phyloP scores from a whole-genome alignment of 2,888 invertebrate genomes.

The Choristoneura rosaceana region DNA sequence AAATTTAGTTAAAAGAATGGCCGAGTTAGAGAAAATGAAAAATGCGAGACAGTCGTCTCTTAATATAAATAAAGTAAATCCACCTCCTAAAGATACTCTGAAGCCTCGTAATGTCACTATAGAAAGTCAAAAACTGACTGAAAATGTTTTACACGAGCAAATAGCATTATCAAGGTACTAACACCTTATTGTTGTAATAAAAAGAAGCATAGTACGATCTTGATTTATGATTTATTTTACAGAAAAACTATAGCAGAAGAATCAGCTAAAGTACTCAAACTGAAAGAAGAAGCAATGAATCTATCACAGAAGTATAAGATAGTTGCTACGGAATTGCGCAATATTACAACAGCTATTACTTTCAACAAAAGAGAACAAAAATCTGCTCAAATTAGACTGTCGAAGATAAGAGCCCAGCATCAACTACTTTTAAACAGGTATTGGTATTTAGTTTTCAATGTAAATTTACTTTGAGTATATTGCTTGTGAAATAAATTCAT shows the following conservation, averaged over 20 bases:
- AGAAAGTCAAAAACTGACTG: conserved; percentile 48
- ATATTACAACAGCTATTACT: conserved; percentile 74
- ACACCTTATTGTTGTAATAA: conserved; percentile 13
- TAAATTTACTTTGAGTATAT: too few relatives aligned
- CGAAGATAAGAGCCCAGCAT: conserved; percentile 74
- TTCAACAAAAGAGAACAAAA: conserved; percentile 76
- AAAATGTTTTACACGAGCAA: conserved; percentile 67
- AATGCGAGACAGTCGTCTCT: conserved; percentile 69
- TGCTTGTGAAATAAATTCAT: too few relatives aligned
- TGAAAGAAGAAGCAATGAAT: conserved; percentile 75
- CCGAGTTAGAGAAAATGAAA: conserved; percentile 79
- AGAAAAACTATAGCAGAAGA: conserved; percentile 80
- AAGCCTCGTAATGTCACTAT: conserved; percentile 68
- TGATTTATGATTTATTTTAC: conserved; percentile 46
- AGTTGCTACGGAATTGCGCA: conserved; percentile 73
- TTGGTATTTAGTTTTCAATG: conserved; percentile 37
- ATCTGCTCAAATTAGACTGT: conserved; percentile 67
- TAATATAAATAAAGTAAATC: conserved; percentile 51
- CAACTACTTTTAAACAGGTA: conserved; percentile 79
- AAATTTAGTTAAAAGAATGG: conserved; percentile 79
- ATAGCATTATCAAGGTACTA: conserved; percentile 74
- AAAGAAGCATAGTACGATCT: neutral
- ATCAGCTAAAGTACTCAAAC: conserved; percentile 72
- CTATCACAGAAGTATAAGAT: conserved; percentile 77
- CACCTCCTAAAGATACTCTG: conserved; percentile 64